These are phyloP conservation scores for Sialis lutaria DNA, from an alignment of 2,888 invertebrate species.

Conservation along the genomic window DNA sequence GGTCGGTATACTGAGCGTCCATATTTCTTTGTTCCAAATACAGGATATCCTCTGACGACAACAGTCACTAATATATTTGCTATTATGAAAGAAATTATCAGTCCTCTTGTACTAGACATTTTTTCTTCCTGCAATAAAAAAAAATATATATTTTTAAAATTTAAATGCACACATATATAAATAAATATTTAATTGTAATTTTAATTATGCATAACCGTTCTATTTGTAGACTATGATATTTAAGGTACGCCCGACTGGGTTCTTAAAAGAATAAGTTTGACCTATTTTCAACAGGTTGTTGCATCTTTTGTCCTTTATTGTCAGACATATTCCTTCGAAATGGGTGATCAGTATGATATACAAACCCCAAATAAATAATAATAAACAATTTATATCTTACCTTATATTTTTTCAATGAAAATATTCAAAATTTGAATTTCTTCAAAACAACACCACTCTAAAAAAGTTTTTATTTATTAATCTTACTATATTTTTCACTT, in stretches of 20 bases:
- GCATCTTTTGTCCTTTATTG: neutral
- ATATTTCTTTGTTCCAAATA: constrained; percentile 25
- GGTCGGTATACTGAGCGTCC: constrained; percentile 15
- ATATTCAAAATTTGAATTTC: neutral
- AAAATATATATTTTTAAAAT: neutral
- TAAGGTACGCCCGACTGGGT: too few relatives aligned
- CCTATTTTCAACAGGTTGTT: constrained; percentile 13
- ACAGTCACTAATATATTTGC: constrained; percentile 17
- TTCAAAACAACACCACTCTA: neutral
- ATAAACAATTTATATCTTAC: too few relatives aligned
- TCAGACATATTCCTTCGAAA: too few relatives aligned
- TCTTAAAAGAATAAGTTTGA: constrained; percentile 6
- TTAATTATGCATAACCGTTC: neutral
- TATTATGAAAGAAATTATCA: constrained; percentile 19
- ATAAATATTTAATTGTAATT: neutral
- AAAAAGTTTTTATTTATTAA: too few relatives aligned
- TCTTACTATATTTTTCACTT: neutral
- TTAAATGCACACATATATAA: neutral
- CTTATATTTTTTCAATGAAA: too few relatives aligned
- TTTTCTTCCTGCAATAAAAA: constrained; percentile 18
- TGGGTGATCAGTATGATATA: too few relatives aligned
- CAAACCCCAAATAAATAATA: too few relatives aligned
- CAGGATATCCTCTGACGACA: constrained; percentile 17
- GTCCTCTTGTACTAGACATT: constrained; percentile 13
- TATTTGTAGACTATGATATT: neutral